Conservation (phyloP, 2,113 vertebrate genomes). For the Pipa parva region DNA sequence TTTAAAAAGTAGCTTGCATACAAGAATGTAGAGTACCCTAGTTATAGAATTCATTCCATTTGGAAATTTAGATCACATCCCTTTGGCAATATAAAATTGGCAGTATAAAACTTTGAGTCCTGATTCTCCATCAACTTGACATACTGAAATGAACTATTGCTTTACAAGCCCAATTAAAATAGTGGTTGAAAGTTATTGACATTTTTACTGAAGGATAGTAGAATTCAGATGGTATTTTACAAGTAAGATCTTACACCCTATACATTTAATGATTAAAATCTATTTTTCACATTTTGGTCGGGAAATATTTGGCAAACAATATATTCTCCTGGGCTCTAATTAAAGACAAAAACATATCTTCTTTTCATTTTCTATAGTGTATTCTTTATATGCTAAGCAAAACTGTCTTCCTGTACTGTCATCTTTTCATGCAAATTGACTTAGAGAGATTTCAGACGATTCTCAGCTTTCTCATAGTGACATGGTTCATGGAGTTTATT, state of each 20-base stretch:
- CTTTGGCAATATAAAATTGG: conserved; percentile 14
- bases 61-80: conserved; percentile 4
- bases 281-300: conserved; percentile 14
- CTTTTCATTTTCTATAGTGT: background rate
- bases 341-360: conserved; percentile 12
- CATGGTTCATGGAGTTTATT: too few relatives aligned
- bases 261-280: conserved; percentile 12
- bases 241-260: conserved; percentile 1
- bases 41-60: background rate
- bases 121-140: conserved; percentile 6
- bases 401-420: background rate
- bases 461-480: background rate
- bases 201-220: conserved; percentile 6
- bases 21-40: background rate
- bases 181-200: conserved; percentile 19
- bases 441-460: conserved; percentile 17
- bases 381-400: background rate
- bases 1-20: background rate
- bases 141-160: conserved; percentile 29
- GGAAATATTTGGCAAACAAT: conserved; percentile 24
- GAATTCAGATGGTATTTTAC: conserved; percentile 7
- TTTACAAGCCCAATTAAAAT: conserved; percentile 39
- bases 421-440: background rate
- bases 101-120: background rate
- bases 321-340: conserved; percentile 33